Conservation (phyloP, 2,797 vertebrate genomes). For the Nothura maculosa region DNA sequence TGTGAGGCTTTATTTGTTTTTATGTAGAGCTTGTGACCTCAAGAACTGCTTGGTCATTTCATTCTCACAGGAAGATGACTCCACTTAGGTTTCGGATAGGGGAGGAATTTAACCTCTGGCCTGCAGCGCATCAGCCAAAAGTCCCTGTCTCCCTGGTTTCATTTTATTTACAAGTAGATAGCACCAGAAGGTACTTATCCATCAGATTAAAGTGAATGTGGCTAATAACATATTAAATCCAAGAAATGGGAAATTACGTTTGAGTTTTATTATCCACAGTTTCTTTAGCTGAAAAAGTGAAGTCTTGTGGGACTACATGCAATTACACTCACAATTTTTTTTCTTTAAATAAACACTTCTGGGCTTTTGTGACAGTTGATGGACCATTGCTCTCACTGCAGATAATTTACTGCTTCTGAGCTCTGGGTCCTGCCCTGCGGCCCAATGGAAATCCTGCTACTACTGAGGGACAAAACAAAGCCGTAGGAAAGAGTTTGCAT, state of each 20-base stretch:
- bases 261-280: background rate
- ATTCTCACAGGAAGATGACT: constrained; percentile 80
- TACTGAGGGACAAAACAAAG: background rate
- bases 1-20: constrained; percentile 76
- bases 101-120: constrained; percentile 76
- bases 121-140: constrained; percentile 67
- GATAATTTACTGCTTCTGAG: background rate
- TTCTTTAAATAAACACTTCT: constrained; percentile 23
- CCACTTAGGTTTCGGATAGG: constrained; percentile 67
- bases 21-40: constrained; percentile 68
- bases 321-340: background rate
- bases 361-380: background rate
- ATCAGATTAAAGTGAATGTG: constrained; percentile 28
- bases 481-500: background rate
- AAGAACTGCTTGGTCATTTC: constrained; percentile 73
- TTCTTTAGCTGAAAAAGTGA: background rate
- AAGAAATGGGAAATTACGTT: background rate
- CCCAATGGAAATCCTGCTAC: background rate
- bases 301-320: background rate
- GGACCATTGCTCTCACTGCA: background rate
- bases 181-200: background rate
- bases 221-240: background rate
- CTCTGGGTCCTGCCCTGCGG: background rate
- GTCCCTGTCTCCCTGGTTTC: constrained; percentile 36
- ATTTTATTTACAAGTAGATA: constrained; percentile 42